A percentile compares a stretch with the other conserved stretches of the same genome.
Conservation (phyloP, 2,113 vertebrate species). For the Melierax canorus region DNA sequence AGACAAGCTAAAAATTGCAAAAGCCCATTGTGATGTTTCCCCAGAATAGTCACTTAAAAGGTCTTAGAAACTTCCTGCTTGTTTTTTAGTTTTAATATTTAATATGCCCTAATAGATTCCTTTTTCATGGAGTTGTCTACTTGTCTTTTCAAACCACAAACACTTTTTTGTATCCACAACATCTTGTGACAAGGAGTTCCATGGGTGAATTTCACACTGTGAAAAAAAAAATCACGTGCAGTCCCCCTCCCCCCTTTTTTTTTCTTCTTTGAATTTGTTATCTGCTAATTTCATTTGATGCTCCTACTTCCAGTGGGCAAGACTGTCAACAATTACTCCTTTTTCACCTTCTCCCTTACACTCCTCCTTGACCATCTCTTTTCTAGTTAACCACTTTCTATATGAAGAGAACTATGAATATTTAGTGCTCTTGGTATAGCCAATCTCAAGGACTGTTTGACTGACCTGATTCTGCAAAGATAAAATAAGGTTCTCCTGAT, state of each 20-base stretch:
- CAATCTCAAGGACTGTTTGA: not conserved
- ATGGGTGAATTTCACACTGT: not conserved
- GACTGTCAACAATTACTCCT: not conserved
- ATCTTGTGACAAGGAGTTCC: not conserved
- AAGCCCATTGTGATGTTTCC: not conserved
- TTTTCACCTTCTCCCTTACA: not conserved
- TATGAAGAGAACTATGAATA: not conserved
- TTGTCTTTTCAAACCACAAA: not conserved
- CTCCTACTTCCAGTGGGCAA: not conserved
- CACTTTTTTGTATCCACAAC: not conserved
- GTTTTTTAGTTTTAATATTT: not conserved
- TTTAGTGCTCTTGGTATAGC: not conserved
- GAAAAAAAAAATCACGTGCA: not conserved
- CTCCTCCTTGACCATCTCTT: not conserved
- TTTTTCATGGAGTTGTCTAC: not conserved
- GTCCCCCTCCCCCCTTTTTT: accelerated
- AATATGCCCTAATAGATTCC: not conserved
- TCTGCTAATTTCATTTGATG: not conserved
- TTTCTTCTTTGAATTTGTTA: not conserved
- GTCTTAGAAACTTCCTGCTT: not conserved
- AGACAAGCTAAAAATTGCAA: not conserved
- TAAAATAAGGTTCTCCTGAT: not conserved
- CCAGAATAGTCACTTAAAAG: not conserved
- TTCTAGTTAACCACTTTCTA: not conserved
- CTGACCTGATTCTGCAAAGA: not conserved